Evolutionary conservation across 2,797 vertebrate species (phyloP).

Genomic region (Chromobotia macracanthus): DNA sequence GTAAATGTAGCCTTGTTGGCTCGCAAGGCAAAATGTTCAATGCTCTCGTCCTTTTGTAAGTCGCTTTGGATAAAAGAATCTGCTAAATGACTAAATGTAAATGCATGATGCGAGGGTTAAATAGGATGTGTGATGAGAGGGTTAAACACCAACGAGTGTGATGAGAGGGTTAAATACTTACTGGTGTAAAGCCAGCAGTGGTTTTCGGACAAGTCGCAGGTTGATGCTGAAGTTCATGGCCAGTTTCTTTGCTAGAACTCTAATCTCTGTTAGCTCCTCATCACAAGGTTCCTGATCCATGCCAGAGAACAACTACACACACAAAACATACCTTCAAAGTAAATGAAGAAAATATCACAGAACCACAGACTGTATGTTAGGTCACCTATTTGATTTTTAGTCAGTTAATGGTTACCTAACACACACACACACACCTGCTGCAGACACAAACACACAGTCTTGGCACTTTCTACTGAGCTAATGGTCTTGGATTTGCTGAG

Average conservation of each 20-base stretch:
- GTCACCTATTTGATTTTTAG: too few species aligned
- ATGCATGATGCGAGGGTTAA: neutral
- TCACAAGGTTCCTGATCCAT: conserved; percentile 68
- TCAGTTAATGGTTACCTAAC: neutral
- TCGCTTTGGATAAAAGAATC: too few species aligned
- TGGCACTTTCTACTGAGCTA: conserved; percentile 80
- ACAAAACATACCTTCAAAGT: conserved; percentile 10
- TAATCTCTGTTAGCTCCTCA: conserved; percentile 78
- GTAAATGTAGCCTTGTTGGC: too few species aligned
- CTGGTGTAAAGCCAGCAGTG: conserved; percentile 83
- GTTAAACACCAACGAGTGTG: neutral
- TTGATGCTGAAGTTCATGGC: conserved; percentile 85
- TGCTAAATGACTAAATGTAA: too few species aligned
- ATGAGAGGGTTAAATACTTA: conserved; percentile 60
- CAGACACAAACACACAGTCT: conserved; percentile 82
- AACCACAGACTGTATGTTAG: too few species aligned
- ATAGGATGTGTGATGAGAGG: neutral
- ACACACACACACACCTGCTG: conserved; percentile 81
- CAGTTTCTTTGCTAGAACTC: conserved; percentile 83
- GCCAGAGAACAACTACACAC: conserved; percentile 72
- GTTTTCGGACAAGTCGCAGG: conserved; percentile 77
- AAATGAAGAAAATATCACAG: too few species aligned
- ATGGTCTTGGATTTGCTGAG: conserved; percentile 81
- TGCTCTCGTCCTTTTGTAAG: too few species aligned
- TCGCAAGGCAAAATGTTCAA: too few species aligned